Evolutionary conservation across 2,888 invertebrate species (phyloP).

Genomic region (Sesamia inferens): DNA sequence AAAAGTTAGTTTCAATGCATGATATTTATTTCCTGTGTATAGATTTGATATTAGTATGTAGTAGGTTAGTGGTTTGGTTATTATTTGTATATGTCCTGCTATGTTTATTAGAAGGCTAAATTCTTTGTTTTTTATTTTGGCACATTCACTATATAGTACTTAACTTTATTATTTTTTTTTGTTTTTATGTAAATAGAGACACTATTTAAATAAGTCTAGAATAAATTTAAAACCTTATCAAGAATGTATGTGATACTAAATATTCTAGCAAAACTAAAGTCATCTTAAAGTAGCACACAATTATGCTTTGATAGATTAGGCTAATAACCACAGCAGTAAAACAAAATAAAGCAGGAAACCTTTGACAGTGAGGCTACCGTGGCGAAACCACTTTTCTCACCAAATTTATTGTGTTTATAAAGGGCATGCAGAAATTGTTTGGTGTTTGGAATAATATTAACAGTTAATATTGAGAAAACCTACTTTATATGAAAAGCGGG

Average conservation of each 20-base stretch:
- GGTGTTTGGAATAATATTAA: constrained; percentile 17
- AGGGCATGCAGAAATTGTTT: constrained; percentile 1
- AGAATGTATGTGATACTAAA: neutral
- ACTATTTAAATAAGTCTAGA: constrained; percentile 41
- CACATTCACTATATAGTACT: neutral
- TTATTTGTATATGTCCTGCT: neutral
- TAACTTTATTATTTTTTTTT: neutral
- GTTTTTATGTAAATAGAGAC: constrained; percentile 6
- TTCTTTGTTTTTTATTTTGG: neutral
- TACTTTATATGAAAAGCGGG: constrained; percentile 11
- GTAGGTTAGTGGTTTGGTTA: constrained; percentile 6
- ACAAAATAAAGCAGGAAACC: constrained; percentile 7
- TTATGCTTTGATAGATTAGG: neutral
- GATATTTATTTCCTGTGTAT: constrained; percentile 8
- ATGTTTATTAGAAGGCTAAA: constrained; percentile 2
- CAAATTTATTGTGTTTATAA: neutral
- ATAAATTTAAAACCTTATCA: no score
- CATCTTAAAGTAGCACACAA: constrained; percentile 2
- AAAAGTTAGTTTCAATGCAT: constrained; percentile 18
- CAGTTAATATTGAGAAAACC: constrained; percentile 27
- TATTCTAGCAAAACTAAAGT: neutral
- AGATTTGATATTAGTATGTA: neutral
- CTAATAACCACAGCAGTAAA: constrained; percentile 4
- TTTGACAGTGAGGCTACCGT: neutral
- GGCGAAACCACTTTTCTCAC: neutral